Evolutionary conservation across 2,888 invertebrate species (phyloP), one percentile per base, ranked within the genome.

Genomic region (Tiphia femorata): DNA sequence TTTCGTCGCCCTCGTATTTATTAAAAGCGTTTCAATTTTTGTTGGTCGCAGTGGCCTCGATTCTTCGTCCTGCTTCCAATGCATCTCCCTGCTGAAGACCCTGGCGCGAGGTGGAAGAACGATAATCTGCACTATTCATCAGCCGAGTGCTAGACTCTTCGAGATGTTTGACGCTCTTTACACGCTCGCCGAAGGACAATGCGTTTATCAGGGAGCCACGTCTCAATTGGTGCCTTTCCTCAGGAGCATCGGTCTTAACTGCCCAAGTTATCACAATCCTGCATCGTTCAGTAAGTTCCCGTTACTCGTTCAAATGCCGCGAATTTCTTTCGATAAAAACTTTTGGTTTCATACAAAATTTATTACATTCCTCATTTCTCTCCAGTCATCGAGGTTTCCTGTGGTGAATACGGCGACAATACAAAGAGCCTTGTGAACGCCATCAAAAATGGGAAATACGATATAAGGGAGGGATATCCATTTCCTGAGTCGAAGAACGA

Each of bases 161-260:
- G 97, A 97, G 84, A 97, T 96, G 94, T 97, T 97, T 79, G 97
- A 97, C 80, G 92, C 97, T 83, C 86, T 98, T 65, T 97, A 97
- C 83, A 96, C 97, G 3, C 84, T 98, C 64, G 94, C 97, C 12
- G 96, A 96, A 71, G 97, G 97, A 0, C 94, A 96, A 81, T 97
- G 97, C 81, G 94, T 97, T 10, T 98, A 97, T 83, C 94, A 96
- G 78, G 97, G 97, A 48, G 92, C 92, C 57, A 94, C 96, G 0
- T 91, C 88, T 52, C 90, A 93, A 77, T 84, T 97, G 53, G 93
- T 98, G 75, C 91, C 92, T 64, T 94, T 93, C 81, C 86, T 97
- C 56, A 89, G 91, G 43, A 91, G 90, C 19, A 87, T 95, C 43
- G 89, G 88, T n/a, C 88, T 97, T 20, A 92, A 94, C 78, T 98